A percentile compares a stretch with the other conserved stretches of the same genome.
Conservation (phyloP, 2,888 invertebrate genomes). For the Liposcelis brunnea region DNA sequence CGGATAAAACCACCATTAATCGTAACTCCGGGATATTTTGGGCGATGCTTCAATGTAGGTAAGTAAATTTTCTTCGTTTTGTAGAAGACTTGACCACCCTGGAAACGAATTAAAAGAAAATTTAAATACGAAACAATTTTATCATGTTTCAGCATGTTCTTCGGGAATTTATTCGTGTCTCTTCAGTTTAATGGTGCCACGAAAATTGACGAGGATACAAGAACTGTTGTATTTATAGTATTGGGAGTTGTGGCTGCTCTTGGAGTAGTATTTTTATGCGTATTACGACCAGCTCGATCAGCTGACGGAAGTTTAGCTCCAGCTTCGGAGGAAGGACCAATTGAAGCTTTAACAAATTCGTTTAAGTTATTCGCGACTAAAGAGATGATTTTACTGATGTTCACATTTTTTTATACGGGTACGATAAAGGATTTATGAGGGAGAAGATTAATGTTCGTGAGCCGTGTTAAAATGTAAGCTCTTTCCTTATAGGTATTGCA, state of each 20-base stretch:
- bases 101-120: background rate
- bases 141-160: conserved; percentile 58
- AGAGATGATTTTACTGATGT: conserved; percentile 67
- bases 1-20: conserved; percentile 69
- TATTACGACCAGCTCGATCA: conserved; percentile 37
- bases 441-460: background rate
- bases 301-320: conserved; percentile 24
- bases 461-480: background rate
- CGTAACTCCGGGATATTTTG: conserved; percentile 93
- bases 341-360: conserved; percentile 57
- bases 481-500: conserved; percentile 50
- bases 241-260: conserved; percentile 30
- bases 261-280: conserved; percentile 35
- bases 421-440: conserved; percentile 18
- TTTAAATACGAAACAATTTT: too few relatives aligned
- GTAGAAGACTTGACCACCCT: background rate
- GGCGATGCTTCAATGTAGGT: conserved; percentile 89
- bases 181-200: conserved; percentile 70
- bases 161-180: conserved; percentile 90
- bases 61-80: conserved; percentile 16
- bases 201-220: conserved; percentile 49
- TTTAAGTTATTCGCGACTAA: conserved; percentile 57
- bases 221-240: conserved; percentile 65
- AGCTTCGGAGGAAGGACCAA: conserved; percentile 34
- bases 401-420: conserved; percentile 87